Percentiles rank a stretch among this genome's conserved stretches.
These are phyloP conservation scores for Zeuzera pyrina DNA, from an alignment of 2,888 invertebrate species.

Conservation along the genomic window DNA sequence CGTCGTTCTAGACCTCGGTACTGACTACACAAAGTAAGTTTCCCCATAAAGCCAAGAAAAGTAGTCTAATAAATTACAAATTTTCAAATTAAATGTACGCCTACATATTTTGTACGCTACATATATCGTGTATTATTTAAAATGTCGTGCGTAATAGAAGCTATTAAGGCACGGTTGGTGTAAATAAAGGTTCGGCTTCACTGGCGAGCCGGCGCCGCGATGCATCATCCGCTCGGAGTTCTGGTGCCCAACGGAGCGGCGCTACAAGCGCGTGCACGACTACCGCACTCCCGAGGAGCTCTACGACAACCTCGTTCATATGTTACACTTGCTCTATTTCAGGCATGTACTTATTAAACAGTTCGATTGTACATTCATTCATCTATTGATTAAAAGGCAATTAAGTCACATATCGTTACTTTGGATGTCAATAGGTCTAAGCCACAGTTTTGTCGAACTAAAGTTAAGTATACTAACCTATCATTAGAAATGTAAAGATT, in stretches of 20 bases:
- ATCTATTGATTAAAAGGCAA: no score
- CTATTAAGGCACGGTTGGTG: not conserved
- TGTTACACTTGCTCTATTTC: slow-evolving; percentile 90
- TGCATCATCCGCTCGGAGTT: slow-evolving; percentile 89
- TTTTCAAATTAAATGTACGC: slow-evolving; percentile 1
- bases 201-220: slow-evolving; percentile 90
- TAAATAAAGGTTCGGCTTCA: slow-evolving; percentile 86
- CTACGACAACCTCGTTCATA: slow-evolving; percentile 89
- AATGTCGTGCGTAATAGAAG: not conserved
- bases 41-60: slow-evolving; percentile 1
- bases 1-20: slow-evolving; percentile 91
- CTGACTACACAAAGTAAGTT: slow-evolving; percentile 91
- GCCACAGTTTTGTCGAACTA: no score
- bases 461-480: no score
- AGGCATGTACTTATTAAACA: no score
- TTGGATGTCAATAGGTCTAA: no score
- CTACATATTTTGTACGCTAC: not conserved
- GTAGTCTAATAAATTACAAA: not conserved
- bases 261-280: slow-evolving; percentile 75
- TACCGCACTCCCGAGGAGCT: slow-evolving; percentile 79
- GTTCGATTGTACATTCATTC: no score
- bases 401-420: no score
- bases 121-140: not conserved
- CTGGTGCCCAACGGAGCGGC: slow-evolving; percentile 76
- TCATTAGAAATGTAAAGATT: no score